phyloP scores from a whole-genome alignment of 2,113 vertebrate genomes.

The Peromyscus maniculatus region DNA sequence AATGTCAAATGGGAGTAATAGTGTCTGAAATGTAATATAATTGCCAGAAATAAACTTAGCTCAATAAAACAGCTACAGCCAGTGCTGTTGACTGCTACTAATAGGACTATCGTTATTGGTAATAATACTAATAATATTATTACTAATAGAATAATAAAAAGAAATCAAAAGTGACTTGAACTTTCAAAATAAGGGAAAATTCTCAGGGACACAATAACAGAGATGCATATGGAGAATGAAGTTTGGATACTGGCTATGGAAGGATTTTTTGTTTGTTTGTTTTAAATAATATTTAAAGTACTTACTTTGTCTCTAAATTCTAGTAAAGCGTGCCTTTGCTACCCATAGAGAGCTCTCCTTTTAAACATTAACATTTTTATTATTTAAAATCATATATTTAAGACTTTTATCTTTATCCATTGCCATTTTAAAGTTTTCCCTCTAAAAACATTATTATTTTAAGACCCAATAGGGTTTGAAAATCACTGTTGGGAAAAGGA shows the following conservation, averaged over 20 bases:
- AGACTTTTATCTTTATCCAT: neutral
- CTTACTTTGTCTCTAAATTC: neutral
- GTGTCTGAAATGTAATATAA: neutral
- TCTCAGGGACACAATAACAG: neutral
- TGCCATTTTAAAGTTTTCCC: neutral
- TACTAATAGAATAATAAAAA: neutral
- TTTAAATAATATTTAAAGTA: neutral
- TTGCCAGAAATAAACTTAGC: neutral
- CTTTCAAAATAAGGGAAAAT: neutral
- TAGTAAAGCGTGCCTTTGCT: neutral
- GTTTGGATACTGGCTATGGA: neutral
- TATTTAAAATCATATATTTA: neutral
- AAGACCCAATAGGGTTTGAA: neutral
- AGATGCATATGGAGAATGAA: neutral
- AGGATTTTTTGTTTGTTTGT: neutral
- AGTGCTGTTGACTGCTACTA: neutral
- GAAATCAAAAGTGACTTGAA: neutral
- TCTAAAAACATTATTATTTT: neutral
- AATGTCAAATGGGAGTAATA: neutral
- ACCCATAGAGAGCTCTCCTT: neutral
- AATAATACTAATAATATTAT: neutral
- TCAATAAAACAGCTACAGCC: neutral
- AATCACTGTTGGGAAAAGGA: neutral
- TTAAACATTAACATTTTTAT: neutral
- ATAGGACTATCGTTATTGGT: neutral